Base-by-base conservation (phyloP, 1,140 invertebrate genomes). In the Drosophila burlai region DNA sequence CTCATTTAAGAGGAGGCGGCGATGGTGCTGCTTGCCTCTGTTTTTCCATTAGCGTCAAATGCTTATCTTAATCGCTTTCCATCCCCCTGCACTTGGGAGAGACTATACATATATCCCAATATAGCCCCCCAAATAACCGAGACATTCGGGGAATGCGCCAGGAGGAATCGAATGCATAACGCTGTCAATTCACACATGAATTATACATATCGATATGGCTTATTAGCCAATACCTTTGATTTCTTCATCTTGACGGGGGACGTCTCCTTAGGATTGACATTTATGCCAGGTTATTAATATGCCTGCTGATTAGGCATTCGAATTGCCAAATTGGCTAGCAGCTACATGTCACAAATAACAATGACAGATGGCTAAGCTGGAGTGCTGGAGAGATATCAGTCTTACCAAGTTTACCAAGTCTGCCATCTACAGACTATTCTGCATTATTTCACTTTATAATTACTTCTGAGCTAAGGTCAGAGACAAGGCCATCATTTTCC, bases 41-140 rank as follows among this genome's bases (percentile, higher is more conserved):
- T 63, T 78, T 68, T 82, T 82, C 62, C 75, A 83, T 74, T 79
- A 66, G 75, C 64, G 29, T 46, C 59, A 85, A 84, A 85, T 84
- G 74, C 74, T 84, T 85, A 84, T 84, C 82, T 84, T 85, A 84
- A 85, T 84, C 82, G 82, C 64, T 77, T 76, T 83, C 66, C 45
- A n/a, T 77, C 64, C 55, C 52, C 69, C 66, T 34, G 57, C 68
- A 34, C 55, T 61, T 11, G n/a, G 31, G 31, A 1, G 31, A 9
- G 34, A 13, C 36, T 38, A 38, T 13, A 38, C 6, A 38, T 38
- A 36, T 36, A 10, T 34, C 10, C 50, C 50, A 29, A 54, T 34
- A 47, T 24, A 47, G 21, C 45, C 11, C 45, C 11, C 4, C n/a
- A 15, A 16, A 36, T 34, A 16, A 38, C 24, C 62, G 0, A 34